These are phyloP conservation scores for Apodemia duryi DNA, from an alignment of 2,888 invertebrate species.

Conservation along the genomic window DNA sequence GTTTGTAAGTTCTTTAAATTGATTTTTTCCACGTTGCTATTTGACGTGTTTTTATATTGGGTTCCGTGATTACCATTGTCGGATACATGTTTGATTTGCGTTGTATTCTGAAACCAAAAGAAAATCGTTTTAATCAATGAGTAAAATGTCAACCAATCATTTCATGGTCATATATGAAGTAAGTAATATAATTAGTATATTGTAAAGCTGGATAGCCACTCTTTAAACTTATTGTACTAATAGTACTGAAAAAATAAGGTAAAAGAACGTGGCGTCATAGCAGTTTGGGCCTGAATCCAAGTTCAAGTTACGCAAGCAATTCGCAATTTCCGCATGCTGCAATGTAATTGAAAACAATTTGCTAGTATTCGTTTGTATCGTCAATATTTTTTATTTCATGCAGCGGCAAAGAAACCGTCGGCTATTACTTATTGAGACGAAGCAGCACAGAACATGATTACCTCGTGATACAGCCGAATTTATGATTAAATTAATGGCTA, in stretches of 20 bases:
- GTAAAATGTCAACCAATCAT: no score
- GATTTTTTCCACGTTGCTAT: not conserved
- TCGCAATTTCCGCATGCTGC: not conserved
- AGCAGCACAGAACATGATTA: no score
- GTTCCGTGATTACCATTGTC: not conserved
- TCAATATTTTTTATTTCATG: no score
- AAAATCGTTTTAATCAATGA: not conserved
- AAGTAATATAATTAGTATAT: no score
- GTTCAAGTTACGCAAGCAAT: slow-evolving; percentile 4
- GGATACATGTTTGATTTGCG: slow-evolving; percentile 13
- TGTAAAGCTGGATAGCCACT: no score
- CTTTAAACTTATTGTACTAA: no score
- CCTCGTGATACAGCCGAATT: no score
- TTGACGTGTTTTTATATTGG: not conserved
- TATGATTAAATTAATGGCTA: no score
- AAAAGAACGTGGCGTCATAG: not conserved
- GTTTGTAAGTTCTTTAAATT: slow-evolving; percentile 1
- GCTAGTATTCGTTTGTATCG: not conserved
- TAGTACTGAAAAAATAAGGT: not conserved
- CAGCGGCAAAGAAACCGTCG: no score
- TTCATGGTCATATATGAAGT: no score
- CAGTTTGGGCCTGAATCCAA: not conserved
- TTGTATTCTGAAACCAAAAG: slow-evolving; percentile 13
- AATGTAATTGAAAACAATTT: not conserved
- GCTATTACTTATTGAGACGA: no score